Percentiles rank a stretch among this genome's conserved stretches.
Evolutionary conservation across 2,113 vertebrate genomes (phyloP).

Genomic region (Carollia perspicillata): DNA sequence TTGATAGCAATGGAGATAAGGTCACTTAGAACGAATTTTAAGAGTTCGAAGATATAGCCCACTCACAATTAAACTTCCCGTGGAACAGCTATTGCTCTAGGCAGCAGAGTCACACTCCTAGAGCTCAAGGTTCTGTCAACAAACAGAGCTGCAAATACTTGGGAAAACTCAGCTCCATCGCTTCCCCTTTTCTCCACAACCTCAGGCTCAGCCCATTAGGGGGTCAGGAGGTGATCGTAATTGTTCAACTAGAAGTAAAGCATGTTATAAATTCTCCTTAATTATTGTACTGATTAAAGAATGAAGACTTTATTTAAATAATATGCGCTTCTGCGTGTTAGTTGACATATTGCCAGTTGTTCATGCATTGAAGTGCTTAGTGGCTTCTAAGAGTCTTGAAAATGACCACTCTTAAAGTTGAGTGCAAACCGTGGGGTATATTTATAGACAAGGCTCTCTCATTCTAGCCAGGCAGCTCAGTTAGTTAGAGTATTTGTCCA

Average conservation of each 20-base stretch:
- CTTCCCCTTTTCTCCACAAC: slow-evolving; percentile 51
- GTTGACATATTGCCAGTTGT: slow-evolving; percentile 6
- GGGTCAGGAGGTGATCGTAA: slow-evolving; percentile 61
- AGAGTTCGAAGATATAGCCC: slow-evolving; percentile 69
- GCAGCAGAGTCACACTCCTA: slow-evolving; percentile 71
- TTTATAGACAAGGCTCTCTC: neutral
- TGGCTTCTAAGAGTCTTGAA: neutral
- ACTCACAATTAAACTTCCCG: slow-evolving; percentile 74
- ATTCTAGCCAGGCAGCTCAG: too few species aligned
- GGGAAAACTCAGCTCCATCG: slow-evolving; percentile 55
- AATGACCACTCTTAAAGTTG: neutral
- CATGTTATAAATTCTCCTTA: slow-evolving; percentile 57
- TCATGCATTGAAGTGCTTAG: neutral
- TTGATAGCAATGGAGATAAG: slow-evolving; percentile 78
- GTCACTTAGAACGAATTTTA: slow-evolving; percentile 80
- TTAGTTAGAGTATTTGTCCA: too few species aligned
- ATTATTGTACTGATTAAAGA: slow-evolving; percentile 76
- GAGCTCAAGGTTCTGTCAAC: slow-evolving; percentile 77
- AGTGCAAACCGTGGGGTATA: neutral
- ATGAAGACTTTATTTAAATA: slow-evolving; percentile 69
- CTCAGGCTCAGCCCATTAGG: neutral
- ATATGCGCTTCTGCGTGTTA: slow-evolving; percentile 20
- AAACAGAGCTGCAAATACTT: slow-evolving; percentile 77
- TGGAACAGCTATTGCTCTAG: slow-evolving; percentile 58
- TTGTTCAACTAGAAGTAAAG: slow-evolving; percentile 70